These are phyloP conservation scores for Zalophus californianus DNA, from an alignment of 2,797 vertebrate genomes.

Conservation along the genomic window DNA sequence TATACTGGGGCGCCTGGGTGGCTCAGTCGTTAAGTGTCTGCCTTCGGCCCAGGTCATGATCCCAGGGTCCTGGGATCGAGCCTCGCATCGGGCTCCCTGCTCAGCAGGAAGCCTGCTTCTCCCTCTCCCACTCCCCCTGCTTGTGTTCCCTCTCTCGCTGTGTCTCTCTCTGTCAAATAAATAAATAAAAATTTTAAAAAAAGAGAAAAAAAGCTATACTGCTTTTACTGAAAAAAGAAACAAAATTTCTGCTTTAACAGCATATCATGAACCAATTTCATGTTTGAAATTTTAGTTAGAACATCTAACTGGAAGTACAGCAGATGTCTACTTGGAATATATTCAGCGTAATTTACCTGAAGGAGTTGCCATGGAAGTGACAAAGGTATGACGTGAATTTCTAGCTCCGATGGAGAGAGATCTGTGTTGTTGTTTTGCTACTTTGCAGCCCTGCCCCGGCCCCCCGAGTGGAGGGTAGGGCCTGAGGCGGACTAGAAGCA, in stretches of 20 bases:
- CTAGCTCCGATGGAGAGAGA: background rate
- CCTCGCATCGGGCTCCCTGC: too few relatives aligned
- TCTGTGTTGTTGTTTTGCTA: background rate
- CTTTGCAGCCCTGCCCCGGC: background rate
- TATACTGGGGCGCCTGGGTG: too few relatives aligned
- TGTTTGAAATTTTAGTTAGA: constrained; percentile 89
- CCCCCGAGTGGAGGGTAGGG: background rate
- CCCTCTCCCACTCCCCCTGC: too few relatives aligned
- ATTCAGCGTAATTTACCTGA: constrained; percentile 98
- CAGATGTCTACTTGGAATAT: constrained; percentile 95
- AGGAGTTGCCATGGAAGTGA: constrained; percentile 97
- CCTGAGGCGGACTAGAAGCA: background rate
- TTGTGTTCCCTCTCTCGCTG: too few relatives aligned
- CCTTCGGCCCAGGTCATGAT: too few relatives aligned
- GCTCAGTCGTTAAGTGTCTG: too few relatives aligned
- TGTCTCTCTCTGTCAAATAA: too few relatives aligned
- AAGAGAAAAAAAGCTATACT: background rate
- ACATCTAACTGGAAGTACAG: constrained; percentile 93
- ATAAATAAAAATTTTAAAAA: too few relatives aligned
- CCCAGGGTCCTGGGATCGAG: too few relatives aligned
- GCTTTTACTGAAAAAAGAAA: background rate
- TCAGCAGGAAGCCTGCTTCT: too few relatives aligned
- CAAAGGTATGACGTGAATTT: constrained; percentile 89
- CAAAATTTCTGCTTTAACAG: background rate
- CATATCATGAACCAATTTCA: background rate